Evolutionary conservation across 2,888 invertebrate species (phyloP), one percentile per base, ranked within the genome.

Genomic region (Himalopsyche kuldschensis): DNA sequence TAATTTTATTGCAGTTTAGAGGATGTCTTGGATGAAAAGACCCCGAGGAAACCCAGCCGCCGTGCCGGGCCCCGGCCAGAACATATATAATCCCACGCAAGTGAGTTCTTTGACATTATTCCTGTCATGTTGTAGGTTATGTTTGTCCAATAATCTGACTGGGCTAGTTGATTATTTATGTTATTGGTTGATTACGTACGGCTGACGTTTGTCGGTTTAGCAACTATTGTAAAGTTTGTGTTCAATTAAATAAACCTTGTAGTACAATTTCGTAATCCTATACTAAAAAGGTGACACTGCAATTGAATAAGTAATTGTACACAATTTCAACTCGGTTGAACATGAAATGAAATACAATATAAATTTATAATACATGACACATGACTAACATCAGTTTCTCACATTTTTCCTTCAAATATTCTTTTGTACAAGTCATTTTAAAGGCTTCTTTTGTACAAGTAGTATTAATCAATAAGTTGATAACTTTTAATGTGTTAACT

Each of bases 11-110:
- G 87, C 89, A 90, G 88, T 86, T 86, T 86, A 86, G 87, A 88
- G 87, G 87, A 92, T 92, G 92, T 92, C 92, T 89, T 92, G 92
- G 92, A 90, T 89, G 90, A 91, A 91, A 88, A 90, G 91, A 88
- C 87, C 88, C 85, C 88, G 87, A 84, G 88, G 85, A 88, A 89
- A 89, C 87, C 89, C 87, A 87, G 89, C 88, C 87, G 89, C 87
- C 87, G 88, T 84, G 87, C 78, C 82, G 75, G 86, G 88, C 84
- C 87, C 88, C 86, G 91, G 81, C 30, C 84, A 82, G 32, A 77
- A 80, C 78, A 27, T 80, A 85, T 90, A 89, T 88, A 87, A 88
- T 87, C 88, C 90, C 83, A 87, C 89, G 85, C 91, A 91, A 91
- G 91, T 91, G 87, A 89, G 89, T 79, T n/a, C 32, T 47, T 90